Evolutionary conservation across 2,113 vertebrate genomes (phyloP).

Genomic region (Morone saxatilis): DNA sequence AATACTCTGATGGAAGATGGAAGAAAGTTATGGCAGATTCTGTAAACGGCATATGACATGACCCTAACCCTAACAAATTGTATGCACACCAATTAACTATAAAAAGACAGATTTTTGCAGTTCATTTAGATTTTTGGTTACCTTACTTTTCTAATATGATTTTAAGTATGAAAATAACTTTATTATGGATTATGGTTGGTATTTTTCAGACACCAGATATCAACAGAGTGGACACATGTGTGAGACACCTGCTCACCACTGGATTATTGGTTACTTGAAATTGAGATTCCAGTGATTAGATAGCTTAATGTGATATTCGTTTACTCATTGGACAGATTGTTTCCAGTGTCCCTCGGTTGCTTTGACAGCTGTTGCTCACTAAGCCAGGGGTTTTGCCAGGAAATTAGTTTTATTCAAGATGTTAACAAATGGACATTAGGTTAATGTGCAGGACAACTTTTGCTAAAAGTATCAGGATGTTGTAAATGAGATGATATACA

Average conservation of each 20-base stretch:
- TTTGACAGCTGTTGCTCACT: constrained; percentile 67
- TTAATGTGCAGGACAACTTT: constrained; percentile 33
- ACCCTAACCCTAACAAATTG: neutral
- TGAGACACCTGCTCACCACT: constrained; percentile 54
- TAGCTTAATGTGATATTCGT: constrained; percentile 37
- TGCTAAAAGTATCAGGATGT: constrained; percentile 21
- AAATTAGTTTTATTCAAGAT: constrained; percentile 40
- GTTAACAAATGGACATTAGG: constrained; percentile 28
- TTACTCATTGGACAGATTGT: constrained; percentile 44
- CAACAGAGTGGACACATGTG: neutral
- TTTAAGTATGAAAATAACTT: neutral
- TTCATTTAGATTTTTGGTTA: neutral
- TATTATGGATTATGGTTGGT: neutral
- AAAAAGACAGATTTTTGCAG: neutral
- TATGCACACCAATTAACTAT: neutral
- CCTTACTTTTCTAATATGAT: neutral
- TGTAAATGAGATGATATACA: constrained; percentile 11
- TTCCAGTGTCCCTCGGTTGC: constrained; percentile 54
- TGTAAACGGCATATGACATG: neutral
- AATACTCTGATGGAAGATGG: constrained; percentile 18
- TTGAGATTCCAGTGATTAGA: constrained; percentile 44
- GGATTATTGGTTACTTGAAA: constrained; percentile 61
- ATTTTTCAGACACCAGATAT: constrained; percentile 20
- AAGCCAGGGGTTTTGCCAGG: constrained; percentile 59
- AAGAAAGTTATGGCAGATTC: constrained; percentile 42